Conservation (phyloP, 2,113 vertebrate genomes). For the Paramisgurnus dabryanus region DNA sequence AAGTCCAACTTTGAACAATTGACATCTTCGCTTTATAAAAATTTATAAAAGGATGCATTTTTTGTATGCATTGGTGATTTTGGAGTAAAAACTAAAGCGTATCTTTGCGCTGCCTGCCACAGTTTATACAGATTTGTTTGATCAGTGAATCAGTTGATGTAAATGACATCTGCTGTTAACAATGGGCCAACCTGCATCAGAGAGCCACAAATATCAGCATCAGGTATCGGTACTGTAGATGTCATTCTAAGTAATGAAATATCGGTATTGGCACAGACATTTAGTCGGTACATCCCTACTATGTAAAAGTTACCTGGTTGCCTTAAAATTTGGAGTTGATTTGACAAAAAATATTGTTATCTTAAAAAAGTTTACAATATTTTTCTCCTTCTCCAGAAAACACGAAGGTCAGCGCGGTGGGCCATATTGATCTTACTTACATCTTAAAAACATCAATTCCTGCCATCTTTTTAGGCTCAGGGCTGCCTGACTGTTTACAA, state of each 20-base stretch:
- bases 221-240: too few species aligned
- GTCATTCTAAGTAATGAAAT: too few species aligned
- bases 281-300: too few species aligned
- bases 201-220: conserved; percentile 8
- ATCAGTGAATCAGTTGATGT: not conserved
- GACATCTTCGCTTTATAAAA: too few species aligned
- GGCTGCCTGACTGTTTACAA: not conserved
- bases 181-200: not conserved
- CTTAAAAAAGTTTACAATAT: not conserved
- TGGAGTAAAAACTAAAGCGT: not conserved
- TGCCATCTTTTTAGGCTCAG: not conserved
- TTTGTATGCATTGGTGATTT: too few species aligned
- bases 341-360: too few species aligned
- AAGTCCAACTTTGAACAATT: too few species aligned
- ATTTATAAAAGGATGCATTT: too few species aligned
- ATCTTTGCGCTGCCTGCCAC: not conserved
- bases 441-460: not conserved
- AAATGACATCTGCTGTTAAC: conserved; percentile 37
- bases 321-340: too few species aligned
- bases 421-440: conserved; percentile 3
- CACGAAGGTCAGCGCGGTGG: not conserved
- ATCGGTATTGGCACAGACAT: too few species aligned
- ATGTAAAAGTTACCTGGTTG: too few species aligned
- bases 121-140: not conserved
- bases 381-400: conserved; percentile 2